A percentile compares a stretch with the other conserved stretches of the same genome.
Conservation (phyloP, 2,888 invertebrate species). For the Temnothorax rugatulus region DNA sequence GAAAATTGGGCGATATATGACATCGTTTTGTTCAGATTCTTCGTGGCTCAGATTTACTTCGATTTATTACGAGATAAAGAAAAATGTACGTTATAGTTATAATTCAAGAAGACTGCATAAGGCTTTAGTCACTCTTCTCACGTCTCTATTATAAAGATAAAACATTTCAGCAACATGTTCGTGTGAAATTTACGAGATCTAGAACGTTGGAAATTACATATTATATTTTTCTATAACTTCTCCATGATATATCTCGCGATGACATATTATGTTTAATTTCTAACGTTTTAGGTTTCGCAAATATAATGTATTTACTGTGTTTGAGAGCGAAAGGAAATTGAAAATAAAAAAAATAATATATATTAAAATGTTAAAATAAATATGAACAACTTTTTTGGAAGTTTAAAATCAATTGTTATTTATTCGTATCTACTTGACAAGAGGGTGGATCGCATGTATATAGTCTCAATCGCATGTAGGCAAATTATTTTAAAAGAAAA, state of each 20-base stretch:
- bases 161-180: background rate
- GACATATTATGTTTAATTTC: background rate
- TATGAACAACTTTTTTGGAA: background rate
- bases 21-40: background rate
- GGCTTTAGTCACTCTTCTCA: background rate
- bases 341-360: background rate
- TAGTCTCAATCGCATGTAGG: no score
- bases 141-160: background rate
- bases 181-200: background rate
- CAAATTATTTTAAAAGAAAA: background rate
- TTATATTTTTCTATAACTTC: background rate
- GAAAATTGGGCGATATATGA: constrained; percentile 33
- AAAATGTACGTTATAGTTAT: background rate
- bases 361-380: background rate
- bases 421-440: background rate
- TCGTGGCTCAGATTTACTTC: background rate
- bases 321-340: background rate
- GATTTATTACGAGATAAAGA: background rate
- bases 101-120: background rate
- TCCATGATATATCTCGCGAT: no score
- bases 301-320: background rate
- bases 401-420: background rate
- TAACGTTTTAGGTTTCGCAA: background rate
- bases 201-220: background rate
- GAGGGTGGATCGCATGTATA: background rate